Conservation (phyloP, 2,797 vertebrate species). For the Bradypodion pumilum region DNA sequence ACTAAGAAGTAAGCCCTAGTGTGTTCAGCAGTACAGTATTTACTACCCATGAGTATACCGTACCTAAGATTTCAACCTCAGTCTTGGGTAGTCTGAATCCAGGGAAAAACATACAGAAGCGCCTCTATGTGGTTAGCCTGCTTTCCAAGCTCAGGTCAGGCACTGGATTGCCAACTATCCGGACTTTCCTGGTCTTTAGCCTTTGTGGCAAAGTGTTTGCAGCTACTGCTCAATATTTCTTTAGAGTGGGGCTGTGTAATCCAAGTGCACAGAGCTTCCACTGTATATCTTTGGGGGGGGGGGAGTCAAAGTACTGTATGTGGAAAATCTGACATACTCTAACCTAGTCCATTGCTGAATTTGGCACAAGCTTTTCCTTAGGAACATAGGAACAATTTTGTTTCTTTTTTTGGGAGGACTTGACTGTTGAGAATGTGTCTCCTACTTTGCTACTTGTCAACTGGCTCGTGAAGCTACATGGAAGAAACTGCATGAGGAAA, state of each 20-base stretch:
- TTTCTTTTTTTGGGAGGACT: slow-evolving; percentile 2
- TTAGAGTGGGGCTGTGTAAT: slow-evolving; percentile 29
- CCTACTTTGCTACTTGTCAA: not conserved
- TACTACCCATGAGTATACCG: not conserved
- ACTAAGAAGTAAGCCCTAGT: not conserved
- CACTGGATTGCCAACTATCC: slow-evolving; percentile 36
- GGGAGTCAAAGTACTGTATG: slow-evolving; percentile 20
- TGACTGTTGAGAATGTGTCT: not conserved
- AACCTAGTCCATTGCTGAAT: not conserved
- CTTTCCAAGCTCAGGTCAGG: slow-evolving; percentile 32
- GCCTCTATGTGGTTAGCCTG: not conserved
- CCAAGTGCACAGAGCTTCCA: slow-evolving; percentile 18
- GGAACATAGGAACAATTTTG: not conserved
- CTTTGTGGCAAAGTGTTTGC: slow-evolving; percentile 18
- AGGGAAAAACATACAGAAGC: not conserved
- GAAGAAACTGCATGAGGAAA: not conserved
- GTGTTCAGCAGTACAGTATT: not conserved
- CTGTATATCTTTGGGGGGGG: slow-evolving; percentile 15
- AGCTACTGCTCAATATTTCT: slow-evolving; percentile 39
- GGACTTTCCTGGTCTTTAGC: slow-evolving; percentile 20
- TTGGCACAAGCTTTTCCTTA: not conserved
- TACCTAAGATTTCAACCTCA: not conserved
- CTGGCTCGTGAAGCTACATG: not conserved
- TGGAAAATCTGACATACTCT: slow-evolving; percentile 14
- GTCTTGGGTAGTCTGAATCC: not conserved